phyloP scores from a whole-genome alignment of 1,140 invertebrate species.

The Bombus affinis region DNA sequence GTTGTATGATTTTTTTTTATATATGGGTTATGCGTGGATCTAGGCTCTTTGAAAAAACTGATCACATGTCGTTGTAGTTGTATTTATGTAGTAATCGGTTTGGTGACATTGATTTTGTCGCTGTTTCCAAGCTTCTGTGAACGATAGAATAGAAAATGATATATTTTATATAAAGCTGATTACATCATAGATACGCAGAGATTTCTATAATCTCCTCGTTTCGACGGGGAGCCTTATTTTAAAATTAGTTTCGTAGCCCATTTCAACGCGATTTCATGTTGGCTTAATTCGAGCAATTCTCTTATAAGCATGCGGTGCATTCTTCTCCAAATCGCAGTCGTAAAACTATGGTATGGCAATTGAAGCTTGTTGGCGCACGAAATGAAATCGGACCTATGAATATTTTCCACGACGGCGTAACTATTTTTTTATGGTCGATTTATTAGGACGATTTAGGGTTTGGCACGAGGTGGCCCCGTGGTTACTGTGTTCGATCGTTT shows the following conservation, averaged over 20 bases:
- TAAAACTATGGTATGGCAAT: background rate
- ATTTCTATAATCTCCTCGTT: background rate
- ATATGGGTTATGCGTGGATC: background rate
- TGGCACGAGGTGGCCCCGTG: background rate
- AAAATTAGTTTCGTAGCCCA: background rate
- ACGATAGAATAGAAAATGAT: too few species aligned
- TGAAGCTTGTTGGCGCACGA: background rate
- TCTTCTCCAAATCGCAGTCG: background rate
- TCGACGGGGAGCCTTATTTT: background rate
- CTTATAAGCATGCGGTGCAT: background rate
- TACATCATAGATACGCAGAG: background rate
- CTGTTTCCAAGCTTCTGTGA: too few species aligned
- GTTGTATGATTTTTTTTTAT: background rate
- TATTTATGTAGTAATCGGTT: too few species aligned
- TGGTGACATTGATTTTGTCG: too few species aligned
- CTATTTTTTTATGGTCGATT: conserved; percentile 36
- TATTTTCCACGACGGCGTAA: conserved; percentile 9
- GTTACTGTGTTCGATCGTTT: conserved; percentile 8
- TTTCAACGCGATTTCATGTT: background rate
- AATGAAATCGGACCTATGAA: conserved; percentile 29
- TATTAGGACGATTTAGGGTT: conserved; percentile 35
- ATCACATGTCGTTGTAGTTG: too few species aligned
- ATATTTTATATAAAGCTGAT: background rate
- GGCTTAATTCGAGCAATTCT: background rate
- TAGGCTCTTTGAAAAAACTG: background rate